Evolutionary conservation across 2,888 invertebrate species (phyloP), one percentile per base, ranked within the genome.

Genomic region (Perizoma affinitatum): DNA sequence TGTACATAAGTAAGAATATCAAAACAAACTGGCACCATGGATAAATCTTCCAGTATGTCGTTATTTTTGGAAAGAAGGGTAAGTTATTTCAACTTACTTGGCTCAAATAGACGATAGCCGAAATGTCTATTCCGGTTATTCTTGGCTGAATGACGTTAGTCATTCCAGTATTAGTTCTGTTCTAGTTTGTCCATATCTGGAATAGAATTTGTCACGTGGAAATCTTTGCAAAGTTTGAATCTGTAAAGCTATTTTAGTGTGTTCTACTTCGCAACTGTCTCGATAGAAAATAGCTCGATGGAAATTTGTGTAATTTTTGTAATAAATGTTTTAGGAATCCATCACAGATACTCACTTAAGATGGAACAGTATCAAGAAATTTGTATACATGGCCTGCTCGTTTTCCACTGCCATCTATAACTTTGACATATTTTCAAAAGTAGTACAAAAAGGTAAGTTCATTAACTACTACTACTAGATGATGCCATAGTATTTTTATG

Each of bases 371-470:
- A 79, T 86, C 60, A 75, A 73, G 56, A 80, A 76, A 40, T 87
- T 85, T 63, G 35, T 85, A 47, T 82, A 75, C 50, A 64, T 86
- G 9, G 79, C 80, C 4, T 73, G 61, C 51, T 72, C 79, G 9
- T 82, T 70, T 63, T 75, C 84, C 1, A 71, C 75, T 4, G 65
- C 78, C 1, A 65, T 66, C n/a, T 70, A 66, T 54, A 83, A 75
- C 67, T 81, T 82, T 65, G 86, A 86, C 71, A 65, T 86, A 62
- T 85, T 84, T 74, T 83, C 86, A 56, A 82, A 75, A 54, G 36
- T 49, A 43, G 45, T 49, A 5, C 4, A 33, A n/a, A 54, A 54
- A 54, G 59, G 59, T 59, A 22, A 40, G 5, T 42, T 42, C 9
- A 5, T 22, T 33, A 22, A 6, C 22, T 45, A 22, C 22, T 45